Base-by-base conservation (phyloP, 2,113 vertebrate genomes). In the Apistogramma diplotaenia region DNA sequence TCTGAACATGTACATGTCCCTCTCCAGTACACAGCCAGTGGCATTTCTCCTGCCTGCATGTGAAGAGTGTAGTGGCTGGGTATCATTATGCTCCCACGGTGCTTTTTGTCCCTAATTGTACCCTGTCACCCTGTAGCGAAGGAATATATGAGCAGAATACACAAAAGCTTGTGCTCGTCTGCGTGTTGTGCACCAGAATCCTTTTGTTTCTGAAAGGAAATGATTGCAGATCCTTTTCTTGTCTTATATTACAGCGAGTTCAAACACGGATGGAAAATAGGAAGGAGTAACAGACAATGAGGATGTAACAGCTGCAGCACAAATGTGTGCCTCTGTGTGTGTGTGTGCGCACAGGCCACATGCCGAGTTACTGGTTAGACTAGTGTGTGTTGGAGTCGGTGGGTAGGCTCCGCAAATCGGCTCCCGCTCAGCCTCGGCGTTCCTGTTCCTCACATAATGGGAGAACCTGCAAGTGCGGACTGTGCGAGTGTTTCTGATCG, bases 21-120 rank as follows among this genome's bases (percentile, higher is more conserved):
- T 33, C 31, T 35, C 25, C 51, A 29, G 18, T 65, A n/a, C 31
- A 33, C 37, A 77, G 74, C 49, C 71, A 76, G 53, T 54, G 78
- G 72, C 54, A 80, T 25, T 10, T 83, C 79, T 82, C 46, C 74
- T 85, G 58, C 80, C 76, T 67, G 59, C 65, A 76, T 84, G 70
- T 81, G 71, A 57, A 16, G 60, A 82, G 78, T 73, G 76, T 80
- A 81, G 89, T 89, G 74, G 90, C 82, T 85, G 83, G 87, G 93
- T 93, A 93, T 94, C 92, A 93, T 93, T 93, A 94, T 90, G 89
- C 92, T 90, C 92, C 89, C 90, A 91, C 89, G 4, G 83, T 79
- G 90, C 92, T 92, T 94, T 94, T 92, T 94, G 89, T 94, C 87
- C 91, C 73, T 95, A 95, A 95, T 95, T 94, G 93, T 87, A 94